Conservation (phyloP, 1,140 invertebrate species). For the Ridgeia piscesae region DNA sequence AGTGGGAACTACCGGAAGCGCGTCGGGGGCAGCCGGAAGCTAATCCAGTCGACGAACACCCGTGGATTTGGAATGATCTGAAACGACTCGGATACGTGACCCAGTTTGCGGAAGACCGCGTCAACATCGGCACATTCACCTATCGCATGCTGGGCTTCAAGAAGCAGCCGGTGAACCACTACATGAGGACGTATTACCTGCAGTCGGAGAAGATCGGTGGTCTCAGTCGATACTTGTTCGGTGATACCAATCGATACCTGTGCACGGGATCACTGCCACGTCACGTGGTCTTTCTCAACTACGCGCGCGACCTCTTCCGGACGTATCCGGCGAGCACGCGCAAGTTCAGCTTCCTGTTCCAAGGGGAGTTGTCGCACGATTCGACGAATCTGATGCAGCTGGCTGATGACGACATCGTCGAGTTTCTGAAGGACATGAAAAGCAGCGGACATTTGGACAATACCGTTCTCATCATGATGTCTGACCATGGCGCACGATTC, state of each 20-base stretch:
- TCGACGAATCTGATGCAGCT: conserved; percentile 78
- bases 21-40: conserved; percentile 72
- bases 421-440: conserved; percentile 58
- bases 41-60: conserved; percentile 73
- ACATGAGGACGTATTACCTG: conserved; percentile 53
- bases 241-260: conserved; percentile 44
- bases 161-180: conserved; percentile 47
- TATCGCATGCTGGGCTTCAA: conserved; percentile 63
- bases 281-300: conserved; percentile 70
- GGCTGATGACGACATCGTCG: conserved; percentile 74
- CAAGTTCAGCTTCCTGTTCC: conserved; percentile 84
- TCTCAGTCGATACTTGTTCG: not conserved
- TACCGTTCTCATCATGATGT: conserved; percentile 56
- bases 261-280: conserved; percentile 77
- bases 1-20: conserved; percentile 83
- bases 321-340: conserved; percentile 66
- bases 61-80: conserved; percentile 61
- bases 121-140: conserved; percentile 83
- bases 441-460: conserved; percentile 47
- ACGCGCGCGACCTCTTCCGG: conserved; percentile 66
- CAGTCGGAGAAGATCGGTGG: conserved; percentile 39
- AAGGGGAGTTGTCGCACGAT: conserved; percentile 85
- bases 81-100: conserved; percentile 64
- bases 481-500: conserved; percentile 66
- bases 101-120: conserved; percentile 84